Conservation (phyloP, 1,140 invertebrate species). For the Ephestia elutella region DNA sequence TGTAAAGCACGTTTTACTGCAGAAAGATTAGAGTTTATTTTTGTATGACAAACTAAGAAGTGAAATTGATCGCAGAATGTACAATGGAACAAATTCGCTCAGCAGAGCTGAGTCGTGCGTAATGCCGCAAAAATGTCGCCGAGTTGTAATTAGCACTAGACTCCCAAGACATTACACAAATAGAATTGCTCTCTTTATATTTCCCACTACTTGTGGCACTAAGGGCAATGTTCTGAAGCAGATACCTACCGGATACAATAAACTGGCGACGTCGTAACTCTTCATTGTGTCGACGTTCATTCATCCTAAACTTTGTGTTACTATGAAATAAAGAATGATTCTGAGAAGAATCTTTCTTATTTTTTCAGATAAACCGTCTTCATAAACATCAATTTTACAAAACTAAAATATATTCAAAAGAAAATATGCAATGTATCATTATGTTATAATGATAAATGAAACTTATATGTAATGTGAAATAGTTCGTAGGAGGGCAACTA, state of each 20-base stretch:
- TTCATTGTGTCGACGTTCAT: not conserved
- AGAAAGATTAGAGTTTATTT: not conserved
- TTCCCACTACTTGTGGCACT: conserved; percentile 20
- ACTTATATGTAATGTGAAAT: no score
- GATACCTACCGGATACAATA: not conserved
- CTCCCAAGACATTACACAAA: conserved; percentile 30
- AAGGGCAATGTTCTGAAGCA: conserved; percentile 27
- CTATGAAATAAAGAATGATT: conserved; percentile 12
- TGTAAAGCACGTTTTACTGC: not conserved
- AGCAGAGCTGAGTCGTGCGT: conserved; percentile 19
- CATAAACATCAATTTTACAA: no score
- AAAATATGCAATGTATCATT: no score
- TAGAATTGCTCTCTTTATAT: conserved; percentile 35
- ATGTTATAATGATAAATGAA: no score
- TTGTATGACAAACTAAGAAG: not conserved
- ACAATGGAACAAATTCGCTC: conserved; percentile 21
- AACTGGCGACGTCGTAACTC: not conserved
- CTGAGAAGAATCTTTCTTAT: conserved; percentile 6
- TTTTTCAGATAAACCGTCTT: no score
- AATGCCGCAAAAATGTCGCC: conserved; percentile 35
- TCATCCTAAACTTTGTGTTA: not conserved
- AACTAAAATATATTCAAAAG: no score
- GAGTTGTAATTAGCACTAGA: conserved; percentile 35
- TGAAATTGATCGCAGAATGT: not conserved
- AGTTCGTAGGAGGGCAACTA: no score